Evolutionary conservation across 2,888 invertebrate genomes (phyloP), one percentile per base, ranked within the genome.

Genomic region (Metacarcinus magister): DNA sequence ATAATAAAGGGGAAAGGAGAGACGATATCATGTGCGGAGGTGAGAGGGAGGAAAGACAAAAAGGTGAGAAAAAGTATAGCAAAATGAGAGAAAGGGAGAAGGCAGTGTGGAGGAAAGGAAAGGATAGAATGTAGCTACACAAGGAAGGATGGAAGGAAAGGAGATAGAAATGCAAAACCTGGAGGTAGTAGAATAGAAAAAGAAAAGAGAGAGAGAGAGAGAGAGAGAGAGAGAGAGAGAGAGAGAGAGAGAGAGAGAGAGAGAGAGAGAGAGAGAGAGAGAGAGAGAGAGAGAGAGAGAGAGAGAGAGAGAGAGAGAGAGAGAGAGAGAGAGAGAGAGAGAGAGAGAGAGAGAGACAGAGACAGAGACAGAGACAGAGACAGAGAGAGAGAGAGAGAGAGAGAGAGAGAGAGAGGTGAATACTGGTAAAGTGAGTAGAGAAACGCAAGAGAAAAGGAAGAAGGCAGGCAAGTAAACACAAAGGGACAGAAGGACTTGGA

Each of bases 301-400:
- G 28, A 13, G 89, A 39, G 28, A 89, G 89, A 89, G 32, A 19
- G 39, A n/a, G 5, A 39, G 39, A 39, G 13, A n/a, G 39, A 39
- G 39, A 19, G 43, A 5, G 46, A 75, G n/a, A 75, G n/a, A 75
- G 75, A 75, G n/a, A 75, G n/a, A 75, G 75, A 75, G n/a, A 75
- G 54, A 54, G 54, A 54, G 54, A 54, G 54, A 54, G 54, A 54
- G 54, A 54, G 4, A 39, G 39, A 90, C 19, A 90, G 16, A 43
- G 43, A 90, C 16, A 90, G 43, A 90, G 90, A 90, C 39, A 90
- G 90, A 90, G 90, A 90, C 39, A 89, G 89, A 89, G 39, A 89
- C 32, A 89, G 89, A 89, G 39, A 89, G 89, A 89, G 89, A 89
- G 89, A 89, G 89, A 89, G 89, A 89, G 89, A 89, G 89, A 89